Base-by-base conservation (phyloP, 2,113 vertebrate species). In the Hylia prasina region DNA sequence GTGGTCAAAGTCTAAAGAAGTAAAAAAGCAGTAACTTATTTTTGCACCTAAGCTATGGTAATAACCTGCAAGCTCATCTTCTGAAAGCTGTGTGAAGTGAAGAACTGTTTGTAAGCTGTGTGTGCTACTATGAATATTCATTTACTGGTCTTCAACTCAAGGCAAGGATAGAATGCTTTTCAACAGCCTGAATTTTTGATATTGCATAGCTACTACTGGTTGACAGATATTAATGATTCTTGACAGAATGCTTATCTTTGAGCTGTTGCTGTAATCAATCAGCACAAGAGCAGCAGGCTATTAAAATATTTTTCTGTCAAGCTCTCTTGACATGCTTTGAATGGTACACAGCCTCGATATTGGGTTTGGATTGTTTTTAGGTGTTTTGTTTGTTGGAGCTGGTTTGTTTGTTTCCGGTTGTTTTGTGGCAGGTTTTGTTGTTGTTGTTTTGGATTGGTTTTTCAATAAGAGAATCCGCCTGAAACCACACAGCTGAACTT, bases 261-360 rank as follows among this genome's bases (percentile, higher is more conserved):
- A 96, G 94, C 83, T 96, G 94, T 85, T 94, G 90, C 83, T 96
- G 82, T 95, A 96, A 96, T 96, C 94, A 96, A 95, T 79, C 84
- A 95, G 90, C 76, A 87, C 56, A 95, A 68, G 93, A 87, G 92
- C 76, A 96, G 69, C 13, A 7, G 70, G 75, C 87, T 96, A 94
- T 91, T 88, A 96, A 97, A 96, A 92, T 73, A 89, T 90, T 96
- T 96, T 96, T 79, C 85, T 92, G 71, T 86, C 89, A 94, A 64
- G 89, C n/a, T 96, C 89, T 77, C 68, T 96, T 90, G 75, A 91
- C 68, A 92, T 60, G 81, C 68, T 78, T 90, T 86, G 68, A 94
- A 89, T 44, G 47, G 44, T 71, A 70, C 45, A 93, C 58, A 89
- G 76, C 53, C 61, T 51, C 12, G 5, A 24, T 61, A 25, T 0